phyloP scores from a whole-genome alignment of 2,888 invertebrate species.

The Drosophila anomalata region DNA sequence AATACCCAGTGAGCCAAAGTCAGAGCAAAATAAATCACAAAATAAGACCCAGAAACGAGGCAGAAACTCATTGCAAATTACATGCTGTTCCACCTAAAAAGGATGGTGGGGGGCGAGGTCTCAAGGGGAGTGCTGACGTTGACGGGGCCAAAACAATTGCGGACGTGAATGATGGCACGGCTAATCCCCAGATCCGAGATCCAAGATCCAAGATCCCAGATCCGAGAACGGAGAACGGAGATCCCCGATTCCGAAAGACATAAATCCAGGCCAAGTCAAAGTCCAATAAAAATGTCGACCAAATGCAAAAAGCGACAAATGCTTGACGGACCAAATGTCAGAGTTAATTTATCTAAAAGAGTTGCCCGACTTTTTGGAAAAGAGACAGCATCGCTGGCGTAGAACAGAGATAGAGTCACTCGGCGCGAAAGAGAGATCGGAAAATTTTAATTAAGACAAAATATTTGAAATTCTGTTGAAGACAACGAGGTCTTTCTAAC shows the following conservation, averaged over 20 bases:
- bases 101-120: slow-evolving; percentile 5
- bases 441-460: slow-evolving; percentile 75
- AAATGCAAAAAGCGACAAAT: slow-evolving; percentile 75
- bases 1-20: slow-evolving; percentile 44
- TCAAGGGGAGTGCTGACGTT: slow-evolving; percentile 21
- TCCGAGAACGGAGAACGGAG: slow-evolving; percentile 3
- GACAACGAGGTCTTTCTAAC: slow-evolving; percentile 48
- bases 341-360: slow-evolving; percentile 70
- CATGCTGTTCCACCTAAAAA: slow-evolving; percentile 52
- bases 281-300: slow-evolving; percentile 75
- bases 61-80: slow-evolving; percentile 66
- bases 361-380: slow-evolving; percentile 62
- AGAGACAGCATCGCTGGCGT: slow-evolving; percentile 8
- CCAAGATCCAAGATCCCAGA: slow-evolving; percentile 11
- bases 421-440: slow-evolving; percentile 22
- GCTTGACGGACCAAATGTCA: slow-evolving; percentile 68
- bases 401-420: slow-evolving; percentile 1
- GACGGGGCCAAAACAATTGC: slow-evolving; percentile 34
- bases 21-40: slow-evolving; percentile 66
- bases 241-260: slow-evolving; percentile 36
- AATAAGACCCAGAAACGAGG: slow-evolving; percentile 30
- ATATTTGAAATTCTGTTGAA: slow-evolving; percentile 71
- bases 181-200: slow-evolving; percentile 49
- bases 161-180: slow-evolving; percentile 65
- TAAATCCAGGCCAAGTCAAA: slow-evolving; percentile 73